Conservation (phyloP, 2,113 vertebrate genomes). For the Tupaia chinensis region DNA sequence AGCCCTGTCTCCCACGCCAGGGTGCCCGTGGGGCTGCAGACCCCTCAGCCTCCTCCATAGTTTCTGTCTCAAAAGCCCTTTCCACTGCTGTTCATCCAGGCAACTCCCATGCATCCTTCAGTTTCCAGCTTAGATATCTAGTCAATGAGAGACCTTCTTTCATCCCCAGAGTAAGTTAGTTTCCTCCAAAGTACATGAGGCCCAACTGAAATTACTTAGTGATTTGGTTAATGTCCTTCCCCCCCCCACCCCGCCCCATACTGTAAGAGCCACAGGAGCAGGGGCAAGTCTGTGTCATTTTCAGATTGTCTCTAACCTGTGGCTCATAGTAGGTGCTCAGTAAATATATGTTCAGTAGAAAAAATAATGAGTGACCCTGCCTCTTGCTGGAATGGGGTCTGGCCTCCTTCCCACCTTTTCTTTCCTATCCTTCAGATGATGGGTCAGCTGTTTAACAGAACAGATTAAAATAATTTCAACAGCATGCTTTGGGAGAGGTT, state of each 20-base stretch:
- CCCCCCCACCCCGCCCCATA: neutral
- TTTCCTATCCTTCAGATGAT: neutral
- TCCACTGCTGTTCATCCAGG: neutral
- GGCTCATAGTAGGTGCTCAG: neutral
- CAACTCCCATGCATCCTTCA: neutral
- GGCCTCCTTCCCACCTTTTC: neutral
- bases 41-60: accelerated
- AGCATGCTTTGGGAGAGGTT: no score
- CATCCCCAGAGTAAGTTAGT: neutral
- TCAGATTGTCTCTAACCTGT: neutral
- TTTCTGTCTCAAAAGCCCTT: neutral
- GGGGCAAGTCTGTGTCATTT: neutral
- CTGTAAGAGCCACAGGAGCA: neutral
- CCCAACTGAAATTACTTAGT: neutral
- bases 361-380: neutral
- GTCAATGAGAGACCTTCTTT: neutral
- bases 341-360: neutral
- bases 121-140: neutral
- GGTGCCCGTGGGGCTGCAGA: no score
- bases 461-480: conserved; percentile 60
- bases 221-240: neutral
- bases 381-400: neutral
- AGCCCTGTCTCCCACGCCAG: neutral
- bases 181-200: neutral
- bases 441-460: conserved; percentile 2